Evolutionary conservation across 92 coral and sea anemone species (phyloP).

Genomic region (Bergia sp.): DNA sequence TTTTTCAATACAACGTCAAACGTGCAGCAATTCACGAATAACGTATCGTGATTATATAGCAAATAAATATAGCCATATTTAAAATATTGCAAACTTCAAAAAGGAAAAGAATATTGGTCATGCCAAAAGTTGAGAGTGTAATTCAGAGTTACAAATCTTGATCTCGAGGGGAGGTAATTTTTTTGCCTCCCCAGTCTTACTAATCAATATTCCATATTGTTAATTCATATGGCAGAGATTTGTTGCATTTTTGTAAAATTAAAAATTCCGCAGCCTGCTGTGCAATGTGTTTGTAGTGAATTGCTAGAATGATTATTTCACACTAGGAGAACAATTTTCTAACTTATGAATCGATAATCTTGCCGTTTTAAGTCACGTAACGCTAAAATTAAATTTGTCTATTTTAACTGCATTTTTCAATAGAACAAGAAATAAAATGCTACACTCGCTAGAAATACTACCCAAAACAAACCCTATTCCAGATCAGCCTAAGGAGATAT

Average conservation of each 20-base stretch:
- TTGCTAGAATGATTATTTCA: slow-evolving; percentile 7
- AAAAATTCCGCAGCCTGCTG: slow-evolving; percentile 41
- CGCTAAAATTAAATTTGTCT: not conserved
- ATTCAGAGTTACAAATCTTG: no score
- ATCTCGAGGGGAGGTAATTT: not conserved
- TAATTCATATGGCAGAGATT: not conserved
- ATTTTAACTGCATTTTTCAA: not conserved
- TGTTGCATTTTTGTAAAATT: slow-evolving; percentile 26
- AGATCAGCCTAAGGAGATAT: not conserved
- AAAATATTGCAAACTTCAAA: no score
- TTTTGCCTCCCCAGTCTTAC: not conserved
- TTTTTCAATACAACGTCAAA: no score
- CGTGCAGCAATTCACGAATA: no score
- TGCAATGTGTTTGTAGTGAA: slow-evolving; percentile 3
- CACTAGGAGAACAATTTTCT: not conserved
- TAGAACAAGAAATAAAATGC: not conserved
- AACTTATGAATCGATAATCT: slow-evolving; percentile 12
- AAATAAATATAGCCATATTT: no score
- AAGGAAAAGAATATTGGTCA: no score
- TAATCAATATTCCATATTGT: not conserved
- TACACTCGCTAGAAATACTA: not conserved
- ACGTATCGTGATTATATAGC: no score
- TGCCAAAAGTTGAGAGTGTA: no score
- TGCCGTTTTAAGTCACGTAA: slow-evolving; percentile 14
- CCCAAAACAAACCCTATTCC: not conserved